A percentile compares a stretch with the other conserved stretches of the same genome.
Conservation (phyloP, 2,113 vertebrate genomes). For the Tyrannus savana region DNA sequence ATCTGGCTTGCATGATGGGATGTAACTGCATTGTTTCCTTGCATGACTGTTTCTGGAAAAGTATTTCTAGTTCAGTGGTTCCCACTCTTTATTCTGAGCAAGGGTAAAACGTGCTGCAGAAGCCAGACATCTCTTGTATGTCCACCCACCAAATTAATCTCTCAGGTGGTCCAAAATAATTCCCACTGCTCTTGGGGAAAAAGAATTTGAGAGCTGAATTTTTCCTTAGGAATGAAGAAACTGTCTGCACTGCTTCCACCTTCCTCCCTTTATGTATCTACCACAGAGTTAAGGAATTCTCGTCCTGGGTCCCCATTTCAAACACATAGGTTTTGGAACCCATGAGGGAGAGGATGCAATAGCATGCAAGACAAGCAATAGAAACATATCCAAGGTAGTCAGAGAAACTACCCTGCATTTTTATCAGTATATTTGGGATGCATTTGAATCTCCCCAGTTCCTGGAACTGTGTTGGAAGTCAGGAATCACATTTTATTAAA, state of each 20-base stretch:
- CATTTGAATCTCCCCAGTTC: background rate
- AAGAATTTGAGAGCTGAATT: background rate
- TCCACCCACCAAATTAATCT: background rate
- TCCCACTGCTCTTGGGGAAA: background rate
- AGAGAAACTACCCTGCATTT: background rate
- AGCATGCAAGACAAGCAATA: background rate
- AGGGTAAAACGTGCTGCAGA: background rate
- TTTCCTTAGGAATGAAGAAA: background rate
- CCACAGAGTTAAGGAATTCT: background rate
- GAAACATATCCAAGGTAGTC: background rate
- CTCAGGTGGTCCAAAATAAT: background rate
- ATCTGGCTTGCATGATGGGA: constrained; percentile 61
- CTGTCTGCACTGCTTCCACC: background rate
- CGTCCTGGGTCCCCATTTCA: background rate
- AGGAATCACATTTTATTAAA: background rate
- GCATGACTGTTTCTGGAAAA: constrained; percentile 53
- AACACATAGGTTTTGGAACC: background rate
- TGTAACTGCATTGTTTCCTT: constrained; percentile 43
- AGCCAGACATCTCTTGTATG: background rate
- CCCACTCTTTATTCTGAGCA: constrained; percentile 16
- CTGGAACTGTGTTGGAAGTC: background rate
- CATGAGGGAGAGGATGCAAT: background rate
- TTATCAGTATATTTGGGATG: background rate
- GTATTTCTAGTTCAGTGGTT: constrained; percentile 56
- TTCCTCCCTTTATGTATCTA: background rate